Base-by-base conservation (phyloP, 1,140 invertebrate species). In the Trichogramma pretiosum region DNA sequence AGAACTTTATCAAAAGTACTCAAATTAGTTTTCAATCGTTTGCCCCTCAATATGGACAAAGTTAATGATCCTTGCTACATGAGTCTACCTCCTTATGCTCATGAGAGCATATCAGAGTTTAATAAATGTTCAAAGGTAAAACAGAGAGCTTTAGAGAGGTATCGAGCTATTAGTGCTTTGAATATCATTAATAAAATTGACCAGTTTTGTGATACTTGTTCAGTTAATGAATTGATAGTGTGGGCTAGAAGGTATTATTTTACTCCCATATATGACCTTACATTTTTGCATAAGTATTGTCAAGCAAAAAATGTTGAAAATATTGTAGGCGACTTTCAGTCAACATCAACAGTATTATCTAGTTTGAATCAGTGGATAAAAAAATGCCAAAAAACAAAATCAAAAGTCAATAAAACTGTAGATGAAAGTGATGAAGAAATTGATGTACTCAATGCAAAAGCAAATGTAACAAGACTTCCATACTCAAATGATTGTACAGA, bases 181-280 rank as follows among this genome's bases (percentile, higher is more conserved):
- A 10, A 61, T 68, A 19, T 53, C 74, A 18, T 64, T 59, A 39
- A 65, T 61, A 42, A 59, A 4, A 49, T 48, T 3, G 50, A 59
- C 2, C 53, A 57, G 2, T 56, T 59, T n/a, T 63, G 68, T 14
- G 50, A 66, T 48, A 44, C 72, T 13, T 77, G 75, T 74, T 70
- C 60, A 4, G 57, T 68, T 0, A 75, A 72, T 52, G 68, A 74
- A 52, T 74, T 78, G 37, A 61, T 77, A 33, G 53, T 61, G 3
- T 78, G 75, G 74, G 66, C 73, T 37, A 63, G 75, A 51, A 51
- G 68, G 17, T 69, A 76, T 50, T 72, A 72, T 2, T 74, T 72
- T 37, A 75, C 63, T 7, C 68, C 66, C 34, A 24, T 37, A 40
- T 10, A 37, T 16, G 47, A 40, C 28, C 39, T 17, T 46, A 24